phyloP scores from a whole-genome alignment of 2,888 invertebrate species.

The Nomada ruficornis region DNA sequence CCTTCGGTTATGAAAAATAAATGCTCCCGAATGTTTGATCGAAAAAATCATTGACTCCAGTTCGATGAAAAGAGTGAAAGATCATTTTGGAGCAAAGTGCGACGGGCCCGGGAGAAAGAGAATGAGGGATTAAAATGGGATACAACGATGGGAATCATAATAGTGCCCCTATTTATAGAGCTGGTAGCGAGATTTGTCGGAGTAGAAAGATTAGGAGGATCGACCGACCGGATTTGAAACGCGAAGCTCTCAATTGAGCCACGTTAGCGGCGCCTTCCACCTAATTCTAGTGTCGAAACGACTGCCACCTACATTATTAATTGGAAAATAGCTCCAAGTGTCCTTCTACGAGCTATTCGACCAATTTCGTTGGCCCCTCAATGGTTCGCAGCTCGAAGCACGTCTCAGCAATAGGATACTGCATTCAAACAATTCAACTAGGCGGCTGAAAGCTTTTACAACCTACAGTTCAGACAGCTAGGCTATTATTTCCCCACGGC shows the following conservation, averaged over 20 bases:
- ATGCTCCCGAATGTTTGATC: neutral
- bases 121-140: too few relatives aligned
- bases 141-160: too few relatives aligned
- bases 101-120: neutral
- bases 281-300: constrained; percentile 55
- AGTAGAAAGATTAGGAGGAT: constrained; percentile 12
- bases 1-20: neutral
- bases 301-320: constrained; percentile 57
- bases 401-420: constrained; percentile 19
- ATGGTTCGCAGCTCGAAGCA: constrained; percentile 40
- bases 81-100: neutral
- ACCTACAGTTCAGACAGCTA: too few relatives aligned
- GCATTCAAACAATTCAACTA: constrained; percentile 18
- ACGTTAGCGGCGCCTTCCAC: constrained; percentile 32
- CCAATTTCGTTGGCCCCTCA: constrained; percentile 50
- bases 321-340: constrained; percentile 50
- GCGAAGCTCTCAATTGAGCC: constrained; percentile 35
- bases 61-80: neutral
- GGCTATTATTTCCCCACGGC: neutral
- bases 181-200: neutral
- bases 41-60: neutral
- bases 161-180: neutral
- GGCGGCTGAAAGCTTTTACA: neutral
- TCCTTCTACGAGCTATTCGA: constrained; percentile 49
- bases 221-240: constrained; percentile 9